Percentiles rank a stretch among this genome's conserved stretches.
Evolutionary conservation across 64 coral and sea anemone species (phyloP).

Genomic region (Pachyseris speciosa): DNA sequence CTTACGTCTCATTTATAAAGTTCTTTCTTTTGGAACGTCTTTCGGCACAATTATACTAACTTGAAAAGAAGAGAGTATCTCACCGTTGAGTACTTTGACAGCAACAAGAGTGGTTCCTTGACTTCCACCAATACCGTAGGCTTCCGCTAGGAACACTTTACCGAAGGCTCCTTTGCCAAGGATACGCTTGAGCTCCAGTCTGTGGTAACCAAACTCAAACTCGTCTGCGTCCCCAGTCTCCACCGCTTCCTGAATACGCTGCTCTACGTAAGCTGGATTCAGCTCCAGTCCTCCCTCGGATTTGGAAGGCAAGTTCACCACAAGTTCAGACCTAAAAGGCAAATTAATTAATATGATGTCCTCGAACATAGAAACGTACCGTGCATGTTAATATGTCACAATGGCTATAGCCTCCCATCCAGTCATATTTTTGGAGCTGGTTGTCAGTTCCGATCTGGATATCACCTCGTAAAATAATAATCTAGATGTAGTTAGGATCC

Average conservation of each 20-base stretch:
- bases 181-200: slow-evolving; percentile 75
- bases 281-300: slow-evolving; percentile 83
- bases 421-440: no score
- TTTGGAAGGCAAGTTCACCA: slow-evolving; percentile 70
- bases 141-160: slow-evolving; percentile 86
- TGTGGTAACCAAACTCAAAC: slow-evolving; percentile 89
- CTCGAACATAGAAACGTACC: no score
- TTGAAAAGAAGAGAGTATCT: neutral
- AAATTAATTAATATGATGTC: neutral
- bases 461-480: no score
- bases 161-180: slow-evolving; percentile 94
- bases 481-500: no score
- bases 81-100: slow-evolving; percentile 91
- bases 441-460: no score
- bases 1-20: no score
- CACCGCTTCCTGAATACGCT: slow-evolving; percentile 88
- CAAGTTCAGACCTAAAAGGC: slow-evolving; percentile 29
- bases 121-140: slow-evolving; percentile 71
- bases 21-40: no score
- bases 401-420: no score
- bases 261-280: slow-evolving; percentile 90
- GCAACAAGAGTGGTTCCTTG: slow-evolving; percentile 58
- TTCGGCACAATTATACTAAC: no score
- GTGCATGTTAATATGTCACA: no score
- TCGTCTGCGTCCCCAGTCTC: slow-evolving; percentile 86